Evolutionary conservation across 2,113 vertebrate species (phyloP).

Genomic region (Lamprologus callipterus): DNA sequence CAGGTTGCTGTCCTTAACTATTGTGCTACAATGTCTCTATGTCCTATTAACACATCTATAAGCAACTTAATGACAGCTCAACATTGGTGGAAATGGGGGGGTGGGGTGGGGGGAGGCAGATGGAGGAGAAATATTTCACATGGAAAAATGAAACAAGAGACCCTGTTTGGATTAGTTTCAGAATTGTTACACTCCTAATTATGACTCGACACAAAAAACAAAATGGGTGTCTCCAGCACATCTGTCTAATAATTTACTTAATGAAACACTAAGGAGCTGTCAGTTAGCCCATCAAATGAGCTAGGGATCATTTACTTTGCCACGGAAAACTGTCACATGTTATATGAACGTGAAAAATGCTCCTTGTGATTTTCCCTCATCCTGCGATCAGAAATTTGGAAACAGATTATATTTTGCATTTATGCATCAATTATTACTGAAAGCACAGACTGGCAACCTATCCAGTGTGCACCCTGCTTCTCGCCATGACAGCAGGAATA

Average conservation of each 20-base stretch:
- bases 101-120: fast-evolving
- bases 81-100: background rate
- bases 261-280: background rate
- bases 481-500: background rate
- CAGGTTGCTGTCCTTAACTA: background rate
- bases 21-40: background rate
- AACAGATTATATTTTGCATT: background rate
- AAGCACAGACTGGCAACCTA: background rate
- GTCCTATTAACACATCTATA: background rate
- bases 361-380: background rate
- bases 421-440: background rate
- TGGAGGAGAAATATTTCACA: background rate
- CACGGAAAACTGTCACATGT: background rate
- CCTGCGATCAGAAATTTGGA: background rate
- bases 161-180: background rate
- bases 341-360: background rate
- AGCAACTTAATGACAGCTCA: background rate
- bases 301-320: background rate
- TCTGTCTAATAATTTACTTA: background rate
- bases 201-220: background rate
- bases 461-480: background rate
- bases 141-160: background rate
- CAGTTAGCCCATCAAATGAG: background rate
- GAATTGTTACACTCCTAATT: background rate
- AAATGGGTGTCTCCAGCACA: background rate